phyloP scores from a whole-genome alignment of 92 coral and sea anemone species.

The Palythoa heliodiscus region DNA sequence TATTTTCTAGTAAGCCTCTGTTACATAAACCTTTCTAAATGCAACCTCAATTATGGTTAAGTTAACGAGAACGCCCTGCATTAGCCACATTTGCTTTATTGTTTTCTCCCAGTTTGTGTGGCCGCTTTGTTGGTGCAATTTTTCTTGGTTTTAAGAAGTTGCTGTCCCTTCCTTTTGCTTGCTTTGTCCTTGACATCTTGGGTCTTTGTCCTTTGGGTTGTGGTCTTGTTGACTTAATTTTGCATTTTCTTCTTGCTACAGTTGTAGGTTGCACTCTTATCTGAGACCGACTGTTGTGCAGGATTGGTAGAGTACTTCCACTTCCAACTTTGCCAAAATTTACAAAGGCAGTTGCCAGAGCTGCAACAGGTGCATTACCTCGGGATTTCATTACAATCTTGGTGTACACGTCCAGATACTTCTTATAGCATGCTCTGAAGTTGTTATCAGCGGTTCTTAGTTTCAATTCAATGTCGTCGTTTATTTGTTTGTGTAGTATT shows the following conservation, averaged over 20 bases:
- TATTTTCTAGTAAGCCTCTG: constrained; percentile 25
- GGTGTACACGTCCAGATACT: constrained; percentile 17
- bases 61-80: constrained; percentile 11
- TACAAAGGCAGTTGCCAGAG: constrained; percentile 60
- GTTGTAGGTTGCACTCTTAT: background rate
- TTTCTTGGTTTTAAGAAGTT: constrained; percentile 7
- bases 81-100: constrained; percentile 12
- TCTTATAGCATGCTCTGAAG: constrained; percentile 19
- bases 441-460: constrained; percentile 15
- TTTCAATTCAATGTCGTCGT: constrained; percentile 35
- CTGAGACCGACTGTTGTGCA: constrained; percentile 44
- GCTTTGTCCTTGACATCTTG: background rate
- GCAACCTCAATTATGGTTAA: background rate
- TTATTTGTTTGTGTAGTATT: constrained; percentile 45
- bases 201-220: constrained; percentile 19
- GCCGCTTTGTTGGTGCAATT: background rate
- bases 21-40: constrained; percentile 17
- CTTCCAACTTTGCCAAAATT: constrained; percentile 55
- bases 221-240: background rate
- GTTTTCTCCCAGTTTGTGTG: constrained; percentile 7
- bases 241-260: background rate
- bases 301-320: constrained; percentile 53
- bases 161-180: background rate
- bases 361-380: constrained; percentile 18
- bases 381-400: constrained; percentile 9